Percentiles rank a stretch among this genome's conserved stretches.
Conservation (phyloP, 2,888 invertebrate genomes). For the Calameuta idolon region DNA sequence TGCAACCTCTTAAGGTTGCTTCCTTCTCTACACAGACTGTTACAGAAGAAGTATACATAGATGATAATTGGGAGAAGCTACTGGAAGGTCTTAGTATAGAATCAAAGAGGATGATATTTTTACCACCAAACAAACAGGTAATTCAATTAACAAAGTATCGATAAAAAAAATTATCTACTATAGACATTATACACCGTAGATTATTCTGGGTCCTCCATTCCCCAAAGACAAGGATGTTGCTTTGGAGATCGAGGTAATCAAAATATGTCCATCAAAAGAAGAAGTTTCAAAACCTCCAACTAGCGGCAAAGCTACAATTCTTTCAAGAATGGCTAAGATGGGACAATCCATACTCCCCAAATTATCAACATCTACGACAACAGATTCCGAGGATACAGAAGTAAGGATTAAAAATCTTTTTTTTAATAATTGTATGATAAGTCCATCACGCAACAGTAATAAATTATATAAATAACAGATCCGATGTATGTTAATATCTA, state of each 20-base stretch:
- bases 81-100: slow-evolving; percentile 44
- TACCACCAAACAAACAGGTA: slow-evolving; percentile 57
- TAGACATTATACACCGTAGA: slow-evolving; percentile 27
- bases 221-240: slow-evolving; percentile 54
- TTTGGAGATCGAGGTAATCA: slow-evolving; percentile 52
- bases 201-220: slow-evolving; percentile 59
- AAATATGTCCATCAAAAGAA: slow-evolving; percentile 36
- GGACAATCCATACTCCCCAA: slow-evolving; percentile 70
- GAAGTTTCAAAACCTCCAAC: slow-evolving; percentile 26
- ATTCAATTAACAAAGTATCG: background rate
- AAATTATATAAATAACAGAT: background rate
- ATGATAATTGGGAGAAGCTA: slow-evolving; percentile 57
- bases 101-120: slow-evolving; percentile 48
- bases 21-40: slow-evolving; percentile 40
- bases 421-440: background rate
- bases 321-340: slow-evolving; percentile 73
- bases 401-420: slow-evolving; percentile 31
- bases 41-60: slow-evolving; percentile 48
- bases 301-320: slow-evolving; percentile 66
- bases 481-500: background rate
- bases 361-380: slow-evolving; percentile 53
- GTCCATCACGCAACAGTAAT: slow-evolving; percentile 18
- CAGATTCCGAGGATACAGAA: slow-evolving; percentile 69
- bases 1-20: slow-evolving; percentile 48
- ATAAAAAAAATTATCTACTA: background rate